Conservation (phyloP, 2,888 invertebrate genomes). For the Epinotia demarniana region DNA sequence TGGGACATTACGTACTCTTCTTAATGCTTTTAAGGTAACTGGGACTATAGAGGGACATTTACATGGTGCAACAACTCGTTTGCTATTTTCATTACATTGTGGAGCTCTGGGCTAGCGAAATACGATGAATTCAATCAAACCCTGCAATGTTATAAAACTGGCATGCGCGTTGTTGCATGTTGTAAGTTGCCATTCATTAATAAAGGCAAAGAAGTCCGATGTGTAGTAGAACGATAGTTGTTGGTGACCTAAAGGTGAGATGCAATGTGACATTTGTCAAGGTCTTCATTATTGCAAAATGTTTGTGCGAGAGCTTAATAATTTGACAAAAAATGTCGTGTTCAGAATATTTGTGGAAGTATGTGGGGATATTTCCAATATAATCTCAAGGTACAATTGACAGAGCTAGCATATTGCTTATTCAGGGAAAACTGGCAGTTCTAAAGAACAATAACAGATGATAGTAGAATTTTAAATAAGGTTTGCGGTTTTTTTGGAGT, state of each 20-base stretch:
- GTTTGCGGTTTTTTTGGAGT: background rate
- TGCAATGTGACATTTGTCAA: constrained; percentile 1
- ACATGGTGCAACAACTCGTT: background rate
- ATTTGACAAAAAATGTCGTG: constrained; percentile 15
- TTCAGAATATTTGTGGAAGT: constrained; percentile 31
- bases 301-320: constrained; percentile 30
- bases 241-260: background rate
- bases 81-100: background rate
- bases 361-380: constrained; percentile 46
- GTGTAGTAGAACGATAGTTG: constrained; percentile 1
- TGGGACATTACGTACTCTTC: constrained; percentile 36
- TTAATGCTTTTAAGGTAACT: constrained; percentile 24
- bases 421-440: constrained; percentile 77
- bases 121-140: background rate
- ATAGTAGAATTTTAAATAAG: background rate
- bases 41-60: background rate
- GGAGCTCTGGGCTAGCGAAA: too few species aligned
- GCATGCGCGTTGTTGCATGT: too few species aligned
- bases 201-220: background rate
- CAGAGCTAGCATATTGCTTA: constrained; percentile 66
- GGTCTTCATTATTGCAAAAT: background rate
- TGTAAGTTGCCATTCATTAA: background rate
- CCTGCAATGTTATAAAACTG: too few species aligned
- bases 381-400: constrained; percentile 62
- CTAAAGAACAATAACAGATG: constrained; percentile 44